These are phyloP conservation scores for Scleropages formosus DNA, from an alignment of 2,797 vertebrate species.

Conservation along the genomic window DNA sequence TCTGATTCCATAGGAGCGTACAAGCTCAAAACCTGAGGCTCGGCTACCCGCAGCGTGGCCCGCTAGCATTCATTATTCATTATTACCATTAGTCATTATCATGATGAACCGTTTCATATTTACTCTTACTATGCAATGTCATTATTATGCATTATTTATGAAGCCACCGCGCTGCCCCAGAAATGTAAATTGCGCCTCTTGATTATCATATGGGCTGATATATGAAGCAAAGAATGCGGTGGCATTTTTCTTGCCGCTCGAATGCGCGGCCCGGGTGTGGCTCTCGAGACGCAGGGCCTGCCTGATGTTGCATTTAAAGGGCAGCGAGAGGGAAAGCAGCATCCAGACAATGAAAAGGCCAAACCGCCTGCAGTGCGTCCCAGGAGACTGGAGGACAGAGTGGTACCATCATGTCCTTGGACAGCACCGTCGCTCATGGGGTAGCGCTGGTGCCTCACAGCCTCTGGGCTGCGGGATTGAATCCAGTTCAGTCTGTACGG, in stretches of 20 bases:
- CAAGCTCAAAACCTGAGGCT: neutral
- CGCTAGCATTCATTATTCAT: conserved; percentile 62
- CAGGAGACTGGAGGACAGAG: neutral
- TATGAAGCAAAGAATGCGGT: conserved; percentile 29
- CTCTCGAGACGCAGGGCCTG: neutral
- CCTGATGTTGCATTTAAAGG: neutral
- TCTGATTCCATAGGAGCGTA: neutral
- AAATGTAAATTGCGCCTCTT: conserved; percentile 66
- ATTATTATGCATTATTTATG: conserved; percentile 67
- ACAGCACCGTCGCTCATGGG: neutral
- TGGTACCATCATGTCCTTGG: neutral
- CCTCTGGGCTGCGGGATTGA: too few species aligned
- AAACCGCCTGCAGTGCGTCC: neutral
- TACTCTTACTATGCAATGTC: conserved; percentile 54
- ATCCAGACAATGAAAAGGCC: neutral
- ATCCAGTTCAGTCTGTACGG: neutral
- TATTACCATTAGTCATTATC: conserved; percentile 64
- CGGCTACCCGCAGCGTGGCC: neutral
- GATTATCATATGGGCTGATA: conserved; percentile 69
- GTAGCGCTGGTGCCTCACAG: too few species aligned
- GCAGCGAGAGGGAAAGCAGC: neutral
- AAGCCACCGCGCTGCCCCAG: conserved; percentile 49
- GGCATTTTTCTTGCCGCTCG: conserved; percentile 1
- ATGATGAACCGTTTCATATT: conserved; percentile 56
- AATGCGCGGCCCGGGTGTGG: too few species aligned